These are phyloP conservation scores for Biston stratarius DNA, from an alignment of 2,888 invertebrate genomes.

Conservation along the genomic window DNA sequence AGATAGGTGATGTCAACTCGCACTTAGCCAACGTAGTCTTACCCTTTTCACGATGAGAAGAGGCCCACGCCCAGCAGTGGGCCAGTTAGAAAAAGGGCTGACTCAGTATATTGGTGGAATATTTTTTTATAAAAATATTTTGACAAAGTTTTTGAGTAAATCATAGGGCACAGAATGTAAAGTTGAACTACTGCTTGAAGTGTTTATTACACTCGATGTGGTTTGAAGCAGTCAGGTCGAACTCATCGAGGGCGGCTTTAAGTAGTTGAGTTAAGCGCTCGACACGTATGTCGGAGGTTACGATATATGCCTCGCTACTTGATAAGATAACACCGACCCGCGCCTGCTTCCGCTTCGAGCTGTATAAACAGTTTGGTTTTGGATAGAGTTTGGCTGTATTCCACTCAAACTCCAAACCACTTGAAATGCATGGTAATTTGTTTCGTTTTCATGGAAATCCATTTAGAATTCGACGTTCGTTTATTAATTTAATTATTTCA, in stretches of 20 bases:
- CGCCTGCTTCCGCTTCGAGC: slow-evolving; percentile 9
- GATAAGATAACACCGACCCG: slow-evolving; percentile 8
- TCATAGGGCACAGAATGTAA: not conserved
- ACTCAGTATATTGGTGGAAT: no score
- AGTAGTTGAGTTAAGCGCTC: slow-evolving; percentile 12
- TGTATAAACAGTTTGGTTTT: slow-evolving; percentile 8
- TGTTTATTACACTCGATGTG: not conserved
- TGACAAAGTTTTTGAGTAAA: no score
- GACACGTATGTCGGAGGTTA: slow-evolving; percentile 12
- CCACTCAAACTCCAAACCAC: not conserved
- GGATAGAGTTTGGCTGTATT: not conserved
- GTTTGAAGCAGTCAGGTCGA: slow-evolving; percentile 10
- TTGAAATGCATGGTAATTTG: not conserved
- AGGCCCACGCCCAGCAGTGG: no score
- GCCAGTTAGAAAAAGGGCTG: no score
- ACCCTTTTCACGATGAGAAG: no score
- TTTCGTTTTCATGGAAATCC: not conserved
- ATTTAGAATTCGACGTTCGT: not conserved
- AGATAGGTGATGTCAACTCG: no score
- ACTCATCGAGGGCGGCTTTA: slow-evolving; percentile 5
- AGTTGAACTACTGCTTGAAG: slow-evolving; percentile 1
- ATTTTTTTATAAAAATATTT: no score
- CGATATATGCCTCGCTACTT: not conserved
- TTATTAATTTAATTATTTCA: no score
- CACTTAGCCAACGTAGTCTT: no score